Base-by-base conservation (phyloP, 2,888 invertebrate genomes). In the Brenthis hecate region DNA sequence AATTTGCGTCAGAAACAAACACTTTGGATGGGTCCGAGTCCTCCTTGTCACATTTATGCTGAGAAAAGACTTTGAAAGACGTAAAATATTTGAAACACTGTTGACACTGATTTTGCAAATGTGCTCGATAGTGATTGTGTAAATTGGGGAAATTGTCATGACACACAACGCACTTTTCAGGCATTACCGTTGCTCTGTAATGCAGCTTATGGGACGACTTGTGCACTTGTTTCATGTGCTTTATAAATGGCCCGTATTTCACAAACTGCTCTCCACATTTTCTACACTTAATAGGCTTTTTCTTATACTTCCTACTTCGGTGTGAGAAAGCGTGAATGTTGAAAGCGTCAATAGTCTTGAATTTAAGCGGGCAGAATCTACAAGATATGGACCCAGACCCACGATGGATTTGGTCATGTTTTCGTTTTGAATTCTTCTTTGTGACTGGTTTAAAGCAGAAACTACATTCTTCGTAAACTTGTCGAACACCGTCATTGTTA, bases 51-150 rank as follows among this genome's bases (percentile, higher is more conserved):
- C 93, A 93, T 58, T 83, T 73, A 76, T 93, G 93, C 23, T 76
- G 73, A 1, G 85, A 79, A 71, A 87, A 91, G 32, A 88, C 69
- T 67, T 83, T 87, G 16, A 80, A 80, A 0, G 93, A 93, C 0
- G 87, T 86, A 72, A 93, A 91, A 74, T 92, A 93, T 71, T 92
- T 93, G 53, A 66, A 74, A 76, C 93, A 94, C 19, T 77, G 81
- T 66, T 88, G 91, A 72, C 94, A 94, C 67, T 93, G 91, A 79
- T 95, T 94, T 74, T 91, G 86, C 60, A 94, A 76, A 73, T 94
- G 95, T 58, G 94, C 94, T 23, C 94, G 93, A 72, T 93, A 94
- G 72, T 95, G 94, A 77, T 94, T 94, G 81, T 95, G 94, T 71
- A 94, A 87, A 71, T 94, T 94, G 1, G 94, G 94, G 77, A 95